Conservation (phyloP, 2,113 vertebrate species). For the Gopherus evgoodei region DNA sequence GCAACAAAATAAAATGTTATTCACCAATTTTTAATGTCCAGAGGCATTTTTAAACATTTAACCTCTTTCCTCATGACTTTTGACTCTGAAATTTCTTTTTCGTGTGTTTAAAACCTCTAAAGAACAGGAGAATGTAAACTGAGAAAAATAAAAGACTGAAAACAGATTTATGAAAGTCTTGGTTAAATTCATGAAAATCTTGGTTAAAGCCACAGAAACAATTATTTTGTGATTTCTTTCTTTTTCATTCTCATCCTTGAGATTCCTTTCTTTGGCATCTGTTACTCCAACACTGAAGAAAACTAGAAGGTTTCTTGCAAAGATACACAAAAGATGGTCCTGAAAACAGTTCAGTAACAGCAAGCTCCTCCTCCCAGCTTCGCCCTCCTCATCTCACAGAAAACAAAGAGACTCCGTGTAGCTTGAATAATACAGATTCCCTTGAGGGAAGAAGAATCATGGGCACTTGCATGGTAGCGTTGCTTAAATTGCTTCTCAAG, state of each 20-base stretch:
- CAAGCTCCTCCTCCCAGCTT: background rate
- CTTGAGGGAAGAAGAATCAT: conserved; percentile 1
- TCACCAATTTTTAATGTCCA: background rate
- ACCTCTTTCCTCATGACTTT: background rate
- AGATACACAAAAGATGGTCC: background rate
- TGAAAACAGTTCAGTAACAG: background rate
- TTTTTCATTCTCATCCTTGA: background rate
- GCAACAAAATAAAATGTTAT: background rate
- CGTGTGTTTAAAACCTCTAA: background rate
- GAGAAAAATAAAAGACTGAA: fast-evolving
- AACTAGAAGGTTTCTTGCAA: background rate
- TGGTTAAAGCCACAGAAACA: background rate
- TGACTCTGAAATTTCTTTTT: background rate
- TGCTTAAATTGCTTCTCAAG: conserved; percentile 23
- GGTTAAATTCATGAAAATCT: background rate
- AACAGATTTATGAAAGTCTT: background rate
- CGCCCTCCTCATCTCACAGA: background rate
- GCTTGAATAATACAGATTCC: conserved; percentile 26
- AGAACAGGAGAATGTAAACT: background rate
- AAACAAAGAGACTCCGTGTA: conserved; percentile 51
- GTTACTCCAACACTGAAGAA: background rate
- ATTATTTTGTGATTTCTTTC: background rate
- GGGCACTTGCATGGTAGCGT: background rate
- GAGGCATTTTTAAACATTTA: background rate
- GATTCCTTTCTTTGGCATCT: background rate